Percentiles rank a stretch among this genome's conserved stretches.
These are phyloP conservation scores for Tortricodes alternella DNA, from an alignment of 2,888 invertebrate species.

Conservation along the genomic window DNA sequence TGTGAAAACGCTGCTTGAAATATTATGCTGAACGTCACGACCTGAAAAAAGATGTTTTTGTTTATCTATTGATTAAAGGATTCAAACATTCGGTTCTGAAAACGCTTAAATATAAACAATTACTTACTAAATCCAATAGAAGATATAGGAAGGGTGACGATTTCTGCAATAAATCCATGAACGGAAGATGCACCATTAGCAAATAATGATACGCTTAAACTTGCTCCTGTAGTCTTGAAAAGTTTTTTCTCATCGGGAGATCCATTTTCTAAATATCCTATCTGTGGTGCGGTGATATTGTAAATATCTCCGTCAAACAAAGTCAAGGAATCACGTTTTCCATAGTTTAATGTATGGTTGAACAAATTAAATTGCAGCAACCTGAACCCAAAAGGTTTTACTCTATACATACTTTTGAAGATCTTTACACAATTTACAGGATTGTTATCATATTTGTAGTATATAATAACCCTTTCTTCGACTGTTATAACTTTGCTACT, in stretches of 20 bases:
- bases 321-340: conserved; percentile 91
- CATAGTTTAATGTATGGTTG: conserved; percentile 91
- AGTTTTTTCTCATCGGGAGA: conserved; percentile 88
- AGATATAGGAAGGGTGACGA: conserved; percentile 96
- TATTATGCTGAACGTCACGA: conserved; percentile 95
- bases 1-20: conserved; percentile 90
- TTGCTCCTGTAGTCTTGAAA: conserved; percentile 89
- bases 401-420: conserved; percentile 92
- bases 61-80: background rate
- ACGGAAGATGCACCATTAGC: conserved; percentile 97
- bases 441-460: conserved; percentile 98
- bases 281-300: conserved; percentile 88
- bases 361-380: conserved; percentile 96
- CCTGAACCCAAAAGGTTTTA: conserved; percentile 94
- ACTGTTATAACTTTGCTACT: conserved; percentile 95
- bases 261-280: conserved; percentile 88
- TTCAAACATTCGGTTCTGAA: too few species aligned
- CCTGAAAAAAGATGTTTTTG: conserved; percentile 80
- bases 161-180: conserved; percentile 98
- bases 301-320: conserved; percentile 97
- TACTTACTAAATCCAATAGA: conserved; percentile 93
- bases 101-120: conserved; percentile 25
- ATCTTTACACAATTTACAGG: conserved; percentile 99
- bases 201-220: conserved; percentile 94
- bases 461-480: conserved; percentile 94